Evolutionary conservation across 2,888 invertebrate species (phyloP), one percentile per base, ranked within the genome.

Genomic region (Cacoxenus indagator): DNA sequence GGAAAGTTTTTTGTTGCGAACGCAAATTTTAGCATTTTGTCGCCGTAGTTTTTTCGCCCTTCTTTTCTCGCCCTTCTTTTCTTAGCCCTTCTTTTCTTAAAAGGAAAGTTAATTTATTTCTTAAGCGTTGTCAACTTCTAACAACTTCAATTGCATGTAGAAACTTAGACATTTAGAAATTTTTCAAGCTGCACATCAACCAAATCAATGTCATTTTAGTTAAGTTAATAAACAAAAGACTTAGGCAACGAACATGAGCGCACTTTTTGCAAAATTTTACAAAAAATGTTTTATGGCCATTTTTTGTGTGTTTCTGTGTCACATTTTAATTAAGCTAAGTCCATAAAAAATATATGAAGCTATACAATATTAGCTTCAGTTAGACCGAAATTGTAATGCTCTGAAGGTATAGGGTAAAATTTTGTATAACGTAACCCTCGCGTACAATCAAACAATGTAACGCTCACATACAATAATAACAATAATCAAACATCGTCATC

Each of bases 211-310:
- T 37, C 37, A 37, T 11, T 37, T n/a, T n/a, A n/a, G 37, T 37
- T 14, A 37, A 37, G 14, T 14, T 37, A 1, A 37, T 67, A 72
- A 68, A 69, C 73, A 73, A 76, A 78, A 75, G 78, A 76, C 73
- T 78, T 68, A 73, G 68, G 71, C 69, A 73, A 66, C 75, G 65
- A 74, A 76, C 75, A 68, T 64, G 70, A 8, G 26, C 8, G 14
- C 5, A 37, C 8, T 11, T 37, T n/a, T 37, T 4, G 11, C 4
- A 4, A 51, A 51, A 51, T 22, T 51, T 19, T 22, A 51, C 22
- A 51, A 19, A 51, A 51, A 51, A 51, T 22, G 11, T 17, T 51
- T 51, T 9, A 37, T 37, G 14, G 37, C 14, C 51, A 51, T 22
- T 11, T 37, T 11, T 11, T 11, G 37, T 37, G 5, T 37, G 37